phyloP scores from a whole-genome alignment of 2,797 vertebrate genomes.

The Silurus lanzhouensis region DNA sequence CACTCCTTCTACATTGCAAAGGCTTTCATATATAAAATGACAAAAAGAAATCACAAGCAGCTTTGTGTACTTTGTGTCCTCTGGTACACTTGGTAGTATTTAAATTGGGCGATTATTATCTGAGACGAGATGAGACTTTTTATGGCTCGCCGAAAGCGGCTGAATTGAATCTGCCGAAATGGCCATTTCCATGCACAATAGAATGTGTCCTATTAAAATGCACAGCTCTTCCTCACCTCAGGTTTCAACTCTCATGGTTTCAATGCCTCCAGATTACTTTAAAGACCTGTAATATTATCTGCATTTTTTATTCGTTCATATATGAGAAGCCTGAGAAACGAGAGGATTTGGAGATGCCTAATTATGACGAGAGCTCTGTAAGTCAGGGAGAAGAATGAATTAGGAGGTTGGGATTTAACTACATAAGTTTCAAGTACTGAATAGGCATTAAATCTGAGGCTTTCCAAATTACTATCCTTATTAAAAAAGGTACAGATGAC shows the following conservation, averaged over 20 bases:
- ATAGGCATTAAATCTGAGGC: background rate
- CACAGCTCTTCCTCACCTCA: background rate
- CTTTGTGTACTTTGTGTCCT: background rate
- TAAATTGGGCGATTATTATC: slow-evolving; percentile 32
- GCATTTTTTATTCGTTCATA: background rate
- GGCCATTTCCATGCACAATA: slow-evolving; percentile 2
- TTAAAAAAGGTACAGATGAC: background rate
- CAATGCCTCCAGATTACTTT: background rate
- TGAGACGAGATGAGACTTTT: slow-evolving; percentile 14
- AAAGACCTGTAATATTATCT: slow-evolving; percentile 10
- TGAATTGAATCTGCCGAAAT: background rate
- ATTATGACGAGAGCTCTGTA: slow-evolving; percentile 9
- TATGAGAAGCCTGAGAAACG: background rate
- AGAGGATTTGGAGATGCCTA: background rate
- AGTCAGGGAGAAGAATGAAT: background rate
- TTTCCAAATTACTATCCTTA: background rate
- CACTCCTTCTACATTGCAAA: slow-evolving; percentile 13
- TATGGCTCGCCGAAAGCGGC: background rate
- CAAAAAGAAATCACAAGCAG: background rate
- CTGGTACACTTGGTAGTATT: background rate
- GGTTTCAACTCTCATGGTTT: background rate
- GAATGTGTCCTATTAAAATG: slow-evolving; percentile 8
- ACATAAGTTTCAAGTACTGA: too few species aligned
- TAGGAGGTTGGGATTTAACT: background rate
- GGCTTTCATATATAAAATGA: slow-evolving; percentile 4